Base-by-base conservation (phyloP, 2,888 invertebrate species). In the Ormyrus rosae region DNA sequence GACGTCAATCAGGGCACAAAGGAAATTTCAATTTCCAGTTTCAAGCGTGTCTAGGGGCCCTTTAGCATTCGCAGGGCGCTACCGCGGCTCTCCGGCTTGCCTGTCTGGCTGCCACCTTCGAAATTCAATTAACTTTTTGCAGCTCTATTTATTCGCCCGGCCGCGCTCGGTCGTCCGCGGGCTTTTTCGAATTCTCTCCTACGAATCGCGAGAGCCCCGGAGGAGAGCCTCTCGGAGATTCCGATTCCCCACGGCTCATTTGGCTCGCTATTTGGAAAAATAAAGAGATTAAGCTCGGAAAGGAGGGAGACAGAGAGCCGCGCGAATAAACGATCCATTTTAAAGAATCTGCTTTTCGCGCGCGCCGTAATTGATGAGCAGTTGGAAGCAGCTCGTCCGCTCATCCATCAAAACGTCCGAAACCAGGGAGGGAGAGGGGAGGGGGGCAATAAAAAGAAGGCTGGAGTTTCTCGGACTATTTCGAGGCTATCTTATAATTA, bases 391-490 rank as follows among this genome's bases (percentile, higher is more conserved):
- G 6, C 58, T 13, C 45, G 45, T 68, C 50, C 6, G 70, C 70
- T 75, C 80, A 76, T 80, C 76, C 71, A 75, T 76, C 75, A 80
- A 75, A 73, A 79, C 63, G 73, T 68, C 79, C 34, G 4, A 34
- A 34, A 34, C 34, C 34, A 0, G 34, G 4, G 34, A 34, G 34
- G 34, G 0, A 34, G 34, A 4, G 34, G 34, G 4, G 34, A 34
- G 34, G 68, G 11, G 79, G 45, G 73, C 56, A 73, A 79, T 67
- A 78, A 78, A 78, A 78, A 9, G 69, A 13, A 60, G 46, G 34
- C 34, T 34, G 60, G 60, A 46, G 53, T 60, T 65, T 71, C 64
- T 65, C 46, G 10, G 64, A 68, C 56, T 50, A 71, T 63, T 77
- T 77, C 58, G 71, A 58, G 60, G 50, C 70, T 60, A 55, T 75